These are phyloP conservation scores for Megaleporinus macrocephalus DNA, from an alignment of 2,113 vertebrate genomes.

Conservation along the genomic window DNA sequence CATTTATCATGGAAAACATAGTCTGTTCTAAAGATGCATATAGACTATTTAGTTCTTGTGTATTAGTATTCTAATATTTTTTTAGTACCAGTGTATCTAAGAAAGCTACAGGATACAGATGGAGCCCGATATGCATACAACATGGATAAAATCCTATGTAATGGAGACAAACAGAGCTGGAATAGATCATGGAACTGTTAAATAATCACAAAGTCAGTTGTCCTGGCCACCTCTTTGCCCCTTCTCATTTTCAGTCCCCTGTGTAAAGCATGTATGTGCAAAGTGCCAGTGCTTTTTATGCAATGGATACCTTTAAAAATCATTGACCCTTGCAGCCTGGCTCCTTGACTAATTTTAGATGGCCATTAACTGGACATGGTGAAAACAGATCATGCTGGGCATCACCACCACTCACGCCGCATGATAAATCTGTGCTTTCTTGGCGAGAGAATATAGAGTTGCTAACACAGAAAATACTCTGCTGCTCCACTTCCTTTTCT, in stretches of 20 bases:
- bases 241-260: slow-evolving; percentile 55
- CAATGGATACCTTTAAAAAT: slow-evolving; percentile 52
- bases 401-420: slow-evolving; percentile 6
- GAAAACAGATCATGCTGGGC: slow-evolving; percentile 42
- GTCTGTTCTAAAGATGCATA: too few relatives aligned
- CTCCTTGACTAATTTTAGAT: slow-evolving; percentile 64
- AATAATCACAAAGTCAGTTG: slow-evolving; percentile 57
- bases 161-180: slow-evolving; percentile 72
- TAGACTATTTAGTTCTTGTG: too few relatives aligned
- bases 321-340: slow-evolving; percentile 45
- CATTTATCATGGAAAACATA: too few relatives aligned
- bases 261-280: slow-evolving; percentile 37
- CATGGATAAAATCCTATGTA: slow-evolving; percentile 59
- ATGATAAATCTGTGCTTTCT: slow-evolving; percentile 43
- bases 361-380: slow-evolving; percentile 59
- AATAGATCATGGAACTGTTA: slow-evolving; percentile 61
- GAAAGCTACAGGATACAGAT: neutral
- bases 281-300: slow-evolving; percentile 57
- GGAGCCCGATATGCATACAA: slow-evolving; percentile 47
- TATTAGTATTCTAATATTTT: too few relatives aligned
- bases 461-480: slow-evolving; percentile 34
- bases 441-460: slow-evolving; percentile 24
- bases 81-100: neutral
- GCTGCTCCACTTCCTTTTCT: neutral
- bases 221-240: slow-evolving; percentile 48